Evolutionary conservation across 2,797 vertebrate genomes (phyloP), one percentile per base, ranked within the genome.

Genomic region (Rhinophrynus dorsalis): DNA sequence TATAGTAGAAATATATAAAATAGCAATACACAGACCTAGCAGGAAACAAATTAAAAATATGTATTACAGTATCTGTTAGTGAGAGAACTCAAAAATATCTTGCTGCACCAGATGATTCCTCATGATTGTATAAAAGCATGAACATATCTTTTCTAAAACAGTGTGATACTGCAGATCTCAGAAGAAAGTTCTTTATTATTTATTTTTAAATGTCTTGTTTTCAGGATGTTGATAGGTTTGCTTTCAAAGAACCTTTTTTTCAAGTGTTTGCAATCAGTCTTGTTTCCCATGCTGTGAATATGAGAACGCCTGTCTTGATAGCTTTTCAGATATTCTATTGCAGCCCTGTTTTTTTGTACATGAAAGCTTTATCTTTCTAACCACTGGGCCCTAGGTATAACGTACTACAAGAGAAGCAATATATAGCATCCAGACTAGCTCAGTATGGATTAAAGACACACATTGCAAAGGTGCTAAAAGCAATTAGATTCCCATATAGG

Each of bases 401-500:
- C 55, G 44, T 33, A 42, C 21, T 51, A 50, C 58, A 55, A 44
- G 40, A 59, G 38, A 52, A 62, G 48, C 29, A 55, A 70, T 62
- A 54, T 69, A 48, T 24, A 21, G 7, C 20, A 45, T 62, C 32
- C 24, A 52, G 57, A 45, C 26, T 21, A 37, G 32, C 67, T n/a
- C 67, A 42, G 67, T 44, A 12, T 38, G 57, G 47, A 70, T 62
- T 70, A 70, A 45, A 70, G 66, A 35, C 11, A 55, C 11, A 37
- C 47, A 20, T 15, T 52, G 57, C 26, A 54, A 60, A 61, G 35
- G 45, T 37, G 44, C 42, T 52, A 42, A 52, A 59, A 17, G 44
- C 45, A 60, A 68, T 68, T 68, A 68, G 55, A 40, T 47, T 68
- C 66, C 55, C 45, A 68, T 68, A 59, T 59, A 59, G 56, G 29